Conservation (phyloP, 2,113 vertebrate species). For the Dipodomys stephensi region DNA sequence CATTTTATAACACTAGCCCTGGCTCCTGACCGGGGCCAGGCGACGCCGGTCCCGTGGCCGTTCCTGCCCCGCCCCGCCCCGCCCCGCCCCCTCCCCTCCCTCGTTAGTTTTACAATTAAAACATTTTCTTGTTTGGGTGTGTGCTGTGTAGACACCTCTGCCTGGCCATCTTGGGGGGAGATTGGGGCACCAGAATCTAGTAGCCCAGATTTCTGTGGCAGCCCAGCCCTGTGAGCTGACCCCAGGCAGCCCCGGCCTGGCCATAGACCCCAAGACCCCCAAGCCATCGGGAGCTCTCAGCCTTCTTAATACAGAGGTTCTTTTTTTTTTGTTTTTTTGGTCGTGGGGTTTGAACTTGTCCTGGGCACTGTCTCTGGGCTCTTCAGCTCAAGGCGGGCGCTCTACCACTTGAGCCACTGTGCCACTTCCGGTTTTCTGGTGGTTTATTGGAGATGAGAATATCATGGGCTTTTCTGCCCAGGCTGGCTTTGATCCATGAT, state of each 20-base stretch:
- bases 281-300: no score
- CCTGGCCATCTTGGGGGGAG: neutral
- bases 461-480: no score
- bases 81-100: neutral
- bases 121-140: conserved; percentile 64
- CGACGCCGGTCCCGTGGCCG: neutral
- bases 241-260: no score
- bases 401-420: no score
- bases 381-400: no score
- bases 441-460: no score
- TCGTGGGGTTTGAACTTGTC: no score
- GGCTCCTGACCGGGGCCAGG: conserved; percentile 3
- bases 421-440: no score
- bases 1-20: conserved; percentile 79
- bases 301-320: neutral
- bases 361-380: no score
- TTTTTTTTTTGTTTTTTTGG: no score
- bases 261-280: no score
- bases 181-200: fast-evolving
- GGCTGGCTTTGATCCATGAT: no score
- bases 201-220: fast-evolving
- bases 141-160: neutral
- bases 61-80: neutral
- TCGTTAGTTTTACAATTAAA: conserved; percentile 83
- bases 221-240: neutral